A percentile compares a stretch with the other conserved stretches of the same genome.
Evolutionary conservation across 1,140 invertebrate species (phyloP).

Genomic region (Macrotrachela quadricornifera): DNA sequence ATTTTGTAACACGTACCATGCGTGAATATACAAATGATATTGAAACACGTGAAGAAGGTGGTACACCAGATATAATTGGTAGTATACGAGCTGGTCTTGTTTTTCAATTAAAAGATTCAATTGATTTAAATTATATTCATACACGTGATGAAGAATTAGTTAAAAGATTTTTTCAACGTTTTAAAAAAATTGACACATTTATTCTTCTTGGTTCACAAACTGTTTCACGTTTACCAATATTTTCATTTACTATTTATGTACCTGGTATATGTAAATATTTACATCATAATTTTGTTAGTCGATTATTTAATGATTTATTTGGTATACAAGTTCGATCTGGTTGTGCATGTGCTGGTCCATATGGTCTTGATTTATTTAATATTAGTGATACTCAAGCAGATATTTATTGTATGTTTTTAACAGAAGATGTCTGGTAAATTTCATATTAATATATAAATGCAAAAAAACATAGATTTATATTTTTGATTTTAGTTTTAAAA

Average conservation of each 20-base stretch:
- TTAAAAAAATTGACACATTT: slow-evolving; percentile 2
- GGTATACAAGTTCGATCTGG: slow-evolving; percentile 69
- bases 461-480: too few relatives aligned
- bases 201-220: background rate
- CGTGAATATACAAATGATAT: slow-evolving; percentile 12
- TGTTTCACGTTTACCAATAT: background rate
- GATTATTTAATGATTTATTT: slow-evolving; percentile 68
- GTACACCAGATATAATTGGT: slow-evolving; percentile 16
- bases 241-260: slow-evolving; percentile 5
- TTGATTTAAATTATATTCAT: slow-evolving; percentile 31
- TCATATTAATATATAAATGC: too few relatives aligned
- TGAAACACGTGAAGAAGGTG: slow-evolving; percentile 14
- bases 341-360: slow-evolving; percentile 58
- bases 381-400: too few relatives aligned
- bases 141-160: background rate
- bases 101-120: slow-evolving; percentile 58
- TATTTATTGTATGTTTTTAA: too few relatives aligned
- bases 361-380: slow-evolving; percentile 26
- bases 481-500: too few relatives aligned
- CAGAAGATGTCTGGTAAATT: too few relatives aligned
- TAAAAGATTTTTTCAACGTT: background rate
- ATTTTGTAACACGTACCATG: slow-evolving; percentile 12
- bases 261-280: slow-evolving; percentile 37
- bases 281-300: slow-evolving; percentile 69
- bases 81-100: slow-evolving; percentile 60